Conservation (phyloP, 2,113 vertebrate genomes). For the Crotalus horridus region DNA sequence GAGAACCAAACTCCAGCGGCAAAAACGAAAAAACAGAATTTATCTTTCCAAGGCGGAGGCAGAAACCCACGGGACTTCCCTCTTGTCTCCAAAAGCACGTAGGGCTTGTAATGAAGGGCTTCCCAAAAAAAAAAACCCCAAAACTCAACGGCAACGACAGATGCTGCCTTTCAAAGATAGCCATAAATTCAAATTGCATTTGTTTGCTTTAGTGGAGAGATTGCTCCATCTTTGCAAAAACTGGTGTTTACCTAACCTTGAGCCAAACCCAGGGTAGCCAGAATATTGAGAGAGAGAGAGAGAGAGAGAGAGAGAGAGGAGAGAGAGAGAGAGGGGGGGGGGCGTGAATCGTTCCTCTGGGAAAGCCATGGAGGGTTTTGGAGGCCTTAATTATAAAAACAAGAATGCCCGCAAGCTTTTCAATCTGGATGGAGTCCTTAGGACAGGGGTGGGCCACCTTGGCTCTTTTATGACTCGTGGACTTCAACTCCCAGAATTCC, state of each 20-base stretch:
- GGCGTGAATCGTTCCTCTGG: too few relatives aligned
- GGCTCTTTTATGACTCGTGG: too few relatives aligned
- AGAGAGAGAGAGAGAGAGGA: too few relatives aligned
- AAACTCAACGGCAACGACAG: background rate
- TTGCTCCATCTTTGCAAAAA: conserved; percentile 72
- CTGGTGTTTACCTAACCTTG: conserved; percentile 80
- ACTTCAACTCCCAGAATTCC: too few relatives aligned
- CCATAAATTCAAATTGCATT: conserved; percentile 73
- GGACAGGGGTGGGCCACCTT: too few relatives aligned
- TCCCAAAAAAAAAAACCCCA: conserved; percentile 23
- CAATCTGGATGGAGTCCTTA: conserved; percentile 23
- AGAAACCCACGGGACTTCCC: conserved; percentile 55
- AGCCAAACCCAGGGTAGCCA: conserved; percentile 67
- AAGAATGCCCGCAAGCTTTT: conserved; percentile 29
- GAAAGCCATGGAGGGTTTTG: fast-evolving
- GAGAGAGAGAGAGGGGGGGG: too few relatives aligned
- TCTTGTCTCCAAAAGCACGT: conserved; percentile 29
- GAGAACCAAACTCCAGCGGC: conserved; percentile 52
- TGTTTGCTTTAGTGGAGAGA: conserved; percentile 70
- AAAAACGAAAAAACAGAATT: conserved; percentile 68
- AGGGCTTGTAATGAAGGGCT: conserved; percentile 47
- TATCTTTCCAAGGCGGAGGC: conserved; percentile 57
- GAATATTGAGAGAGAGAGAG: conserved; percentile 62
- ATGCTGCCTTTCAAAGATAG: conserved; percentile 43
- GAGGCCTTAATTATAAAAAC: conserved; percentile 14